Evolutionary conservation across 2,797 vertebrate species (phyloP).

Genomic region (Rachycentron canadum): DNA sequence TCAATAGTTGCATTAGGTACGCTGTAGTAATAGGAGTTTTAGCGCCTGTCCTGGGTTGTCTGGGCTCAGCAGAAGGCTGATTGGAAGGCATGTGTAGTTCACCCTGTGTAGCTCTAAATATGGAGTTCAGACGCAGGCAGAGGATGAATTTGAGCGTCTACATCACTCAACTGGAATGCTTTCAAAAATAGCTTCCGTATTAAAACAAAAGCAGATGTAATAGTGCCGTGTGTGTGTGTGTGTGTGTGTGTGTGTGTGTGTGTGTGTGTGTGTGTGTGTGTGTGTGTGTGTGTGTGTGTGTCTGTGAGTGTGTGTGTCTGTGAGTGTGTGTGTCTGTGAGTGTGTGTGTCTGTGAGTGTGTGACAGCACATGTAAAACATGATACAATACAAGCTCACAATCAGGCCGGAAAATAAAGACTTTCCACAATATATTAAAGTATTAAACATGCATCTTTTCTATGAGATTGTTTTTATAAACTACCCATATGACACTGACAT

Average conservation of each 20-base stretch:
- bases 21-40: constrained; percentile 13
- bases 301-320: too few relatives aligned
- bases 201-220: constrained; percentile 85
- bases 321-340: constrained; percentile 43
- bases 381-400: not conserved
- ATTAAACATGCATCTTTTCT: not conserved
- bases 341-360: constrained; percentile 29
- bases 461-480: constrained; percentile 1
- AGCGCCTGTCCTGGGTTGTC: constrained; percentile 48
- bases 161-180: constrained; percentile 88
- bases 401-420: not conserved
- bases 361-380: constrained; percentile 28
- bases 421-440: not conserved
- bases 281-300: constrained; percentile 18
- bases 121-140: constrained; percentile 81
- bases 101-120: constrained; percentile 85
- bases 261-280: constrained; percentile 51
- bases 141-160: constrained; percentile 78
- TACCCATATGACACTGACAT: not conserved
- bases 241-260: constrained; percentile 32
- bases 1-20: constrained; percentile 2
- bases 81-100: constrained; percentile 79
- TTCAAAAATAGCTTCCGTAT: constrained; percentile 88
- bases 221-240: constrained; percentile 46
- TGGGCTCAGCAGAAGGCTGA: constrained; percentile 71